Percentiles rank a stretch among this genome's conserved stretches.
These are phyloP conservation scores for Clunio marinus DNA, from an alignment of 2,888 invertebrate species.

Conservation along the genomic window DNA sequence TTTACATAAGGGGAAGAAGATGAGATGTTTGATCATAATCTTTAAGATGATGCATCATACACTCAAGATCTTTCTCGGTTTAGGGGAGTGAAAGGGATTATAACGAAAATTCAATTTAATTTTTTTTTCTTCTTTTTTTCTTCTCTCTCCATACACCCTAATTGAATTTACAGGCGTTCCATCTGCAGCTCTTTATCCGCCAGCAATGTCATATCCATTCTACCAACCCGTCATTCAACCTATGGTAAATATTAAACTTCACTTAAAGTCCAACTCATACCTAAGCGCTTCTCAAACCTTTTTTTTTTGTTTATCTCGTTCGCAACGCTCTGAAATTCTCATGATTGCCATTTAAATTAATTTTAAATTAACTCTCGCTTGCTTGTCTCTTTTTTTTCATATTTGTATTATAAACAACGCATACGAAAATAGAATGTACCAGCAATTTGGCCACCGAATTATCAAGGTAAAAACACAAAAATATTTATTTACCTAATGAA, in stretches of 20 bases:
- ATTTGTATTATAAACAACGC: too few species aligned
- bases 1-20: not conserved
- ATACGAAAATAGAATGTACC: slow-evolving; percentile 49
- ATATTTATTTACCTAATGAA: not conserved
- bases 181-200: slow-evolving; percentile 50
- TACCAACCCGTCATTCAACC: slow-evolving; percentile 54
- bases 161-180: slow-evolving; percentile 47
- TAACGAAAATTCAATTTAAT: slow-evolving; percentile 12
- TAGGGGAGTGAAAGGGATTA: slow-evolving; percentile 17
- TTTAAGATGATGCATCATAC: not conserved
- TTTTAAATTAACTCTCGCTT: slow-evolving; percentile 19
- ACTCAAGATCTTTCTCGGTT: not conserved
- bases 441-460: slow-evolving; percentile 54
- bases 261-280: slow-evolving; percentile 1
- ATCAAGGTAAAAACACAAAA: slow-evolving; percentile 48
- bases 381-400: slow-evolving; percentile 40
- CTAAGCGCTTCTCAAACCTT: not conserved
- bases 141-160: not conserved
- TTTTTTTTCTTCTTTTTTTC: not conserved
- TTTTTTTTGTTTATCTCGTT: not conserved
- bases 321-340: not conserved
- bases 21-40: slow-evolving; percentile 8
- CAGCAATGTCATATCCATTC: slow-evolving; percentile 54
- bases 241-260: slow-evolving; percentile 46
- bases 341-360: slow-evolving; percentile 24